Evolutionary conservation across 2,797 vertebrate species (phyloP).

Genomic region (Argya squamiceps): DNA sequence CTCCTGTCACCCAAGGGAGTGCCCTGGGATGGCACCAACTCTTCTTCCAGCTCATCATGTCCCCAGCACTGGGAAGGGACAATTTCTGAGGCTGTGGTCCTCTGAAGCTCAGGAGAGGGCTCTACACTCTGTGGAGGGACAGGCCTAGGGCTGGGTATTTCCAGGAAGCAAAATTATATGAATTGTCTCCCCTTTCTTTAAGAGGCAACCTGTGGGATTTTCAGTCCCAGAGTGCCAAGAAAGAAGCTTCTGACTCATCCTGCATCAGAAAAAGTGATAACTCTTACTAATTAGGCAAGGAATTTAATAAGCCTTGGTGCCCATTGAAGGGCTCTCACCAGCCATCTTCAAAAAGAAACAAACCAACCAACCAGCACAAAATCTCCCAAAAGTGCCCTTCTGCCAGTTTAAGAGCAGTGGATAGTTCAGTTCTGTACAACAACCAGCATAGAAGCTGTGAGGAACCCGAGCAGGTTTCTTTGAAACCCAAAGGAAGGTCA

Average conservation of each 20-base stretch:
- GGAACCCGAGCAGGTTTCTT: background rate
- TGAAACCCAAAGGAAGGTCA: background rate
- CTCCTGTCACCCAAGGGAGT: background rate
- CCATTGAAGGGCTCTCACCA: background rate
- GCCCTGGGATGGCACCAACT: background rate
- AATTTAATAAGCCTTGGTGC: background rate
- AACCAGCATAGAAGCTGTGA: background rate
- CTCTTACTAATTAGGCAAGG: background rate
- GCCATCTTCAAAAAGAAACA: background rate
- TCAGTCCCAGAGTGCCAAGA: background rate
- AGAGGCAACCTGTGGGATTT: background rate
- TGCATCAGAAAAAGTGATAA: background rate
- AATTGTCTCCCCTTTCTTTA: background rate
- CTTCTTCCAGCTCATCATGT: background rate
- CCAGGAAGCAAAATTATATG: background rate
- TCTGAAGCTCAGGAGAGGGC: accelerated
- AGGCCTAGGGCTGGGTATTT: background rate
- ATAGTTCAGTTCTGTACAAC: background rate
- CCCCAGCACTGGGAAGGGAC: background rate
- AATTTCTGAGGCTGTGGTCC: accelerated
- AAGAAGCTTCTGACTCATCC: background rate
- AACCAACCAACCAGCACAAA: background rate
- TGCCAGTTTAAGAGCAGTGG: background rate
- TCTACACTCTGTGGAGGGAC: background rate
- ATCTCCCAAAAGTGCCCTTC: background rate